phyloP scores from a whole-genome alignment of 1,140 invertebrate species.

The Helicoverpa zea region DNA sequence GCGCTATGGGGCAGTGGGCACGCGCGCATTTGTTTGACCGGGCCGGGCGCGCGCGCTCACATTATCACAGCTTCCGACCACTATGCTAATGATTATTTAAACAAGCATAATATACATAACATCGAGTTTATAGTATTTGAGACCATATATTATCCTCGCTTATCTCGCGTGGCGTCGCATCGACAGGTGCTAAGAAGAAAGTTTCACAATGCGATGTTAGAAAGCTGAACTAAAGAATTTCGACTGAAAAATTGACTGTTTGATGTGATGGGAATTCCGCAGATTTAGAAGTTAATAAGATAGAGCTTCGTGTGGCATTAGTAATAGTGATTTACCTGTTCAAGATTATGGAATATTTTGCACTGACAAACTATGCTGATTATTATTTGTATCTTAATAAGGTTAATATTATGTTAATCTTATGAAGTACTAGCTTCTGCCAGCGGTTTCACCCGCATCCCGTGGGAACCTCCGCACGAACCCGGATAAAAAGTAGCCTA shows the following conservation, averaged over 20 bases:
- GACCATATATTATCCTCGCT: background rate
- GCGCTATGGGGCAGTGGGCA: background rate
- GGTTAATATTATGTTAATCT: background rate
- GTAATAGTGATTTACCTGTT: no score
- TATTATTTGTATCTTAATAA: no score
- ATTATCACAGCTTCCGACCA: slow-evolving; percentile 33
- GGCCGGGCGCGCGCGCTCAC: background rate
- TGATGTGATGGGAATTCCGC: slow-evolving; percentile 6
- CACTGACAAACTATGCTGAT: no score
- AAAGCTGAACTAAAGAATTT: slow-evolving; percentile 45
- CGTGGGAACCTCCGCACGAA: no score
- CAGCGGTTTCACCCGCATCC: no score
- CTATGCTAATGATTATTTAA: slow-evolving; percentile 32
- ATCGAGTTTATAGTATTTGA: slow-evolving; percentile 16
- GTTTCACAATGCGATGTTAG: slow-evolving; percentile 17
- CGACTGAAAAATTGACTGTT: slow-evolving; percentile 31
- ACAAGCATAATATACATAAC: background rate
- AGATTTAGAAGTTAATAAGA: background rate
- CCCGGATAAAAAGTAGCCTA: no score
- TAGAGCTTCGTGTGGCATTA: background rate
- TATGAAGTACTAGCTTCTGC: no score
- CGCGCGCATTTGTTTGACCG: background rate
- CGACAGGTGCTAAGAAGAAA: slow-evolving; percentile 14
- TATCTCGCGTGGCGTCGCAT: background rate
- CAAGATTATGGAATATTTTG: no score